A percentile compares a stretch with the other conserved stretches of the same genome.
Evolutionary conservation across 1,140 invertebrate species (phyloP).

Genomic region (Dreissena rostriformis): DNA sequence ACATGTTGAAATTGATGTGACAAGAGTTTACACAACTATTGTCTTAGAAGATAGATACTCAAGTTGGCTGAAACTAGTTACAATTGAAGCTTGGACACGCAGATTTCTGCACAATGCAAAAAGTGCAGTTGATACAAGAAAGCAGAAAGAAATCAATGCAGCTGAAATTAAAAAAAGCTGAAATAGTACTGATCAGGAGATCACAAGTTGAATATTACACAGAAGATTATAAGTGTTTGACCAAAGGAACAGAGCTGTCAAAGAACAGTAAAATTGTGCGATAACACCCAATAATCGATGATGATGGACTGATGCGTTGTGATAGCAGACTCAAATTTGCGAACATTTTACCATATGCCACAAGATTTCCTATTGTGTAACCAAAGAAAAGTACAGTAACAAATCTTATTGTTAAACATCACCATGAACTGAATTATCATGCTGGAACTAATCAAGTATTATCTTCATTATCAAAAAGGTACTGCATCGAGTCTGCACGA

Average conservation of each 20-base stretch:
- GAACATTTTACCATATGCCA: constrained; percentile 16
- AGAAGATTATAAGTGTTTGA: background rate
- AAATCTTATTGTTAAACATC: too few species aligned
- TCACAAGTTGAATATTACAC: background rate
- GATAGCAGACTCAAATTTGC: constrained; percentile 17
- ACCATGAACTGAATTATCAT: too few species aligned
- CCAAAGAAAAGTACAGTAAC: background rate
- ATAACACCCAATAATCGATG: constrained; percentile 32
- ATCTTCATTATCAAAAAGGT: constrained; percentile 5
- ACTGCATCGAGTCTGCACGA: constrained; percentile 36
- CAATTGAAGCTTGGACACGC: too few species aligned
- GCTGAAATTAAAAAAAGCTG: too few species aligned
- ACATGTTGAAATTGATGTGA: too few species aligned
- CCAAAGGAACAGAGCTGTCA: background rate
- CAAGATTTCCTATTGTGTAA: constrained; percentile 26
- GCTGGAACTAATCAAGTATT: too few species aligned
- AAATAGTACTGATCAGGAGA: constrained; percentile 7
- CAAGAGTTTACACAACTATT: too few species aligned
- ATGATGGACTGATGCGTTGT: constrained; percentile 14
- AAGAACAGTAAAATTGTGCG: constrained; percentile 13
- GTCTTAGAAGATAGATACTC: too few species aligned
- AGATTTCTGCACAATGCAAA: too few species aligned
- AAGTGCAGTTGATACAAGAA: too few species aligned
- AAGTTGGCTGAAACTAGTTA: too few species aligned
- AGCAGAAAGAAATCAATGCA: too few species aligned